Base-by-base conservation (phyloP, 2,797 vertebrate species). In the Poeciliopsis turneri region DNA sequence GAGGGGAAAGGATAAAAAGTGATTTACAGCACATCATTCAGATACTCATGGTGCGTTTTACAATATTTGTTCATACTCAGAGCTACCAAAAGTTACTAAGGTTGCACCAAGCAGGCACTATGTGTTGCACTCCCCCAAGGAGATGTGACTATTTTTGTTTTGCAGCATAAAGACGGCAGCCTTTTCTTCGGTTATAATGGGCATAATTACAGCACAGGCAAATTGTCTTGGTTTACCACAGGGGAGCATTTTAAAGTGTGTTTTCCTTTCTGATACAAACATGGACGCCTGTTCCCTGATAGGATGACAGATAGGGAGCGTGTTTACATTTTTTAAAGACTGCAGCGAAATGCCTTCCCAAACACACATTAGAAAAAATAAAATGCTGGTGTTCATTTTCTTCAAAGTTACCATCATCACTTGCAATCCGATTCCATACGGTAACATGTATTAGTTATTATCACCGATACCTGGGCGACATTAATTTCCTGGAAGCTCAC, bases 21-120 rank as follows among this genome's bases (percentile, higher is more conserved):
- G 73, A 47, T 74, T 75, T 39, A 71, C 57, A 20, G 1, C 78
- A 81, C 28, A 8, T 46, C 8, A 45, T 30, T 84, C 72, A 75
- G 61, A 78, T 30, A 6, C 25, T 81, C 74, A 85, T 64, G 69
- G 30, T 23, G 11, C 74, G 79, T 81, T 90, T 88, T 88, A 84
- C 66, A 77, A 89, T 92, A 78, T 90, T 93, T 92, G 88, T 84
- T 85, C 82, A 76, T 75, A 74, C 0, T 1, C 4, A 46, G 68
- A 49, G 57, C 25, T 3, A 75, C 33, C 55, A 36, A 78, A 84
- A 74, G 77, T 84, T 79, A 64, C 86, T 78, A 72, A 75, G 78
- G 68, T 74, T 79, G 76, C 82, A 71, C 55, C 53, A 81, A 77
- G 75, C 10, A 51, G 61, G 47, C 28, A 45, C 30, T 33, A 25